These are phyloP conservation scores for Gavia stellata DNA, from an alignment of 2,113 vertebrate genomes.

Conservation along the genomic window DNA sequence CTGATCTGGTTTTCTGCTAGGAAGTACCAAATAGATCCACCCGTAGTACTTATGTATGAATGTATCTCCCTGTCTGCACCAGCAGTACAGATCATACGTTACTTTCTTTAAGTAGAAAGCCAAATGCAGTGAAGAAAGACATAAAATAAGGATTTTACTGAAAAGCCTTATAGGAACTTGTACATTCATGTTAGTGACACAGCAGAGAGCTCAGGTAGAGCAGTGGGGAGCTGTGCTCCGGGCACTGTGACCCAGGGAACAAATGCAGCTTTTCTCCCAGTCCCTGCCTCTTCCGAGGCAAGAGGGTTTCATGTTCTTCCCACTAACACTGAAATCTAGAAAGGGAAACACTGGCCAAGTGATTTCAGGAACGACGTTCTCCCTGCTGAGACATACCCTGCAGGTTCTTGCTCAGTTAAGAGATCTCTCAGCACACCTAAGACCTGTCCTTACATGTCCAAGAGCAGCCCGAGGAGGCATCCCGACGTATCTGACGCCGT, in stretches of 20 bases:
- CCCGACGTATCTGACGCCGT: fast-evolving
- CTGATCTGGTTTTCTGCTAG: not conserved
- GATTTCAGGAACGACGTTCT: fast-evolving
- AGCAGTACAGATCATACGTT: not conserved
- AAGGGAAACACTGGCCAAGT: fast-evolving
- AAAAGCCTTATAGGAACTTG: not conserved
- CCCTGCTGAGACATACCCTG: not conserved
- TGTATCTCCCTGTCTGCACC: not conserved
- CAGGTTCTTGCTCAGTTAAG: not conserved
- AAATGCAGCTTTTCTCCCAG: not conserved
- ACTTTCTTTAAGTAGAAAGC: not conserved
- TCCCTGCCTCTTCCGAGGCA: not conserved
- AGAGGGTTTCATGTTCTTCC: not conserved
- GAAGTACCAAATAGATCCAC: not conserved
- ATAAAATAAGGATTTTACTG: not conserved
- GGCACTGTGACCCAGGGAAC: not conserved
- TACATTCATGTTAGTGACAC: fast-evolving
- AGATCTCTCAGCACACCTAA: not conserved
- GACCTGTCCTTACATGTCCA: not conserved
- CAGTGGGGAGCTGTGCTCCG: not conserved
- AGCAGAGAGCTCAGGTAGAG: not conserved
- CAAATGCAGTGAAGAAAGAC: not conserved
- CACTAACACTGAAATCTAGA: not conserved
- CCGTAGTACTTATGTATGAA: not conserved
- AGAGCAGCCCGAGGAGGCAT: not conserved